Evolutionary conservation across 2,113 vertebrate species (phyloP).

Genomic region (Esox niger): DNA sequence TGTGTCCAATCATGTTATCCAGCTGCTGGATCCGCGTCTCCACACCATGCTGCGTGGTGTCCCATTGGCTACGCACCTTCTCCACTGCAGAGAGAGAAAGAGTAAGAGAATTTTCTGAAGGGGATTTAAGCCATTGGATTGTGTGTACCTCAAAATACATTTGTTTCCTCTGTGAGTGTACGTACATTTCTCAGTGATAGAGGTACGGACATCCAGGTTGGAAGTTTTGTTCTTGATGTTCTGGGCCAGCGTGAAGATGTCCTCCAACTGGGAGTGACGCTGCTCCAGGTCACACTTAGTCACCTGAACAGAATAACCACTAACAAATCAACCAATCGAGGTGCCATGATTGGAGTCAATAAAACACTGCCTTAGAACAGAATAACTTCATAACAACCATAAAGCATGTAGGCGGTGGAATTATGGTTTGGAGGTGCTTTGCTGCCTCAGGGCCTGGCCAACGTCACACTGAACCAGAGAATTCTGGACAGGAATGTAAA

Average conservation of each 20-base stretch:
- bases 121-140: no score
- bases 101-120: no score
- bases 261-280: constrained; percentile 88
- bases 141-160: not conserved
- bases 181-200: constrained; percentile 92
- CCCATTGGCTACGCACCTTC: constrained; percentile 90
- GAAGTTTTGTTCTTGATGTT: constrained; percentile 98
- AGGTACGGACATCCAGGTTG: constrained; percentile 87
- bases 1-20: constrained; percentile 85
- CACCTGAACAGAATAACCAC: constrained; percentile 74
- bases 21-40: constrained; percentile 87
- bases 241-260: constrained; percentile 92
- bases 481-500: no score
- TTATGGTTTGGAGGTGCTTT: no score
- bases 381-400: no score
- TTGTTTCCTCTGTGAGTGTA: constrained; percentile 9
- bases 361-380: no score
- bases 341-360: no score
- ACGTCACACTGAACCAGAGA: no score
- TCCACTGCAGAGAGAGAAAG: constrained; percentile 77
- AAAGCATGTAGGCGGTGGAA: no score
- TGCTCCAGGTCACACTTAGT: constrained; percentile 92
- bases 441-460: no score
- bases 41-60: constrained; percentile 85
- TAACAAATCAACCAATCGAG: no score